Base-by-base conservation (phyloP, 1,140 invertebrate genomes). In the Dolichoris vasculosae region DNA sequence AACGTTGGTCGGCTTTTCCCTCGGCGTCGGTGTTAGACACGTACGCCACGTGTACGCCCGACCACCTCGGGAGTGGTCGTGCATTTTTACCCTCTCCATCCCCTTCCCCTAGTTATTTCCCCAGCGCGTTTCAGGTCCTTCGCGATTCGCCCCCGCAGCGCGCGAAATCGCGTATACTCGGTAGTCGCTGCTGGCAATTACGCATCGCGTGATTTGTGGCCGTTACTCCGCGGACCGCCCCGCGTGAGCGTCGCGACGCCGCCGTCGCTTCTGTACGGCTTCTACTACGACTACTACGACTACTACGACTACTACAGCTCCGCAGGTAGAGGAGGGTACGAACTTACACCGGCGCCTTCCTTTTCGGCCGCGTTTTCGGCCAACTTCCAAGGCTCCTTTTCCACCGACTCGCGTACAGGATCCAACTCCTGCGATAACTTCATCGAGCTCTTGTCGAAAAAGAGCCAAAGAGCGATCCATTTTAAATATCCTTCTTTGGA, bases 201-300 rank as follows among this genome's bases (percentile, higher is more conserved):
- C 90, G 88, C 88, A 91, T 92, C 88, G 91, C 91, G 91, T 92
- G 91, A 91, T 91, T 90, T 91, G 89, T 90, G 87, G 88, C 87
- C 87, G 88, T 91, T 91, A 92, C 89, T 92, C 90, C 26, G 48
- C 15, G 75, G 89, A 80, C 7, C 51, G 67, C 32, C 76, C 63
- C 35, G 59, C 88, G 86, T 89, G 89, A 92, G 90, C 91, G 89
- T 91, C 90, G 90, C 89, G 90, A 92, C 89, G 89, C 88, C 88
- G 87, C 89, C 90, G 90, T 88, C 87, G 88, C 89, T 81, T 77
- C 38, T 81, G 77, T 69, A 71, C 30, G 43, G n/a, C n/a, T n/a
- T n/a, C n/a, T n/a, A n/a, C n/a, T n/a, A n/a, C n/a, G n/a, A n/a
- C n/a, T n/a, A n/a, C n/a, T n/a, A n/a, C n/a, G n/a, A n/a, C n/a